A percentile compares a stretch with the other conserved stretches of the same genome.
phyloP scores from a whole-genome alignment of 2,113 vertebrate species.

The Paradoxurus hermaphroditus region DNA sequence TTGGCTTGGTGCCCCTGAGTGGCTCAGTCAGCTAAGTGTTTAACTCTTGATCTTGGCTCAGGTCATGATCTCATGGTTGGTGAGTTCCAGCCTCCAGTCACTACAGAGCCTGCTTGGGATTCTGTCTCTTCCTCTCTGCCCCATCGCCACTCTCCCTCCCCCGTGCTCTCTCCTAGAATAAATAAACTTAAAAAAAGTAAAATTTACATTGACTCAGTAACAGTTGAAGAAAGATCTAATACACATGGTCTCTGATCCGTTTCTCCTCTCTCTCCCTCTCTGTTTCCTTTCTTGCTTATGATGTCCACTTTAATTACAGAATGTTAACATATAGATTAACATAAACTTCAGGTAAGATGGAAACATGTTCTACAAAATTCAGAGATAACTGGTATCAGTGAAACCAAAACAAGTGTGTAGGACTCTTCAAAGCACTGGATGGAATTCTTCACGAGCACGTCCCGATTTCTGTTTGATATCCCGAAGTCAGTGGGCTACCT shows the following conservation, averaged over 20 bases:
- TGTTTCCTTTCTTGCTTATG: not conserved
- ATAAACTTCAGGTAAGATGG: conserved; percentile 18
- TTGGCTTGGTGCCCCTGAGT: not conserved
- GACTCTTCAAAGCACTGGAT: conserved; percentile 86
- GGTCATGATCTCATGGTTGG: too few relatives aligned
- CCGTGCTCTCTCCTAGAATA: too few relatives aligned
- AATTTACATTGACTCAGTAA: not conserved
- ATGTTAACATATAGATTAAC: conserved; percentile 17
- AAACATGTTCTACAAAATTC: not conserved
- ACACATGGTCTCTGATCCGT: not conserved
- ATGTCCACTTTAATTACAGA: conserved; percentile 63
- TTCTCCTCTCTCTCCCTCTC: not conserved
- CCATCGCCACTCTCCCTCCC: too few relatives aligned
- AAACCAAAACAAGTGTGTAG: not conserved
- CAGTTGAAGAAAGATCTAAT: not conserved
- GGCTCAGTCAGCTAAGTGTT: too few relatives aligned
- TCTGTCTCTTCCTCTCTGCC: too few relatives aligned
- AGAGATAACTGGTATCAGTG: not conserved
- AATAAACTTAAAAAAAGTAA: not conserved
- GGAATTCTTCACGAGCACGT: conserved; percentile 85
- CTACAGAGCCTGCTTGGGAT: too few relatives aligned
- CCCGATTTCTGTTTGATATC: not conserved
- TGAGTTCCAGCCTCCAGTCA: too few relatives aligned
- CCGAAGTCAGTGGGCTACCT: not conserved
- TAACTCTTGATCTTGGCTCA: too few relatives aligned